Base-by-base conservation (phyloP, 2,888 invertebrate species). In the Cinara cedri region DNA sequence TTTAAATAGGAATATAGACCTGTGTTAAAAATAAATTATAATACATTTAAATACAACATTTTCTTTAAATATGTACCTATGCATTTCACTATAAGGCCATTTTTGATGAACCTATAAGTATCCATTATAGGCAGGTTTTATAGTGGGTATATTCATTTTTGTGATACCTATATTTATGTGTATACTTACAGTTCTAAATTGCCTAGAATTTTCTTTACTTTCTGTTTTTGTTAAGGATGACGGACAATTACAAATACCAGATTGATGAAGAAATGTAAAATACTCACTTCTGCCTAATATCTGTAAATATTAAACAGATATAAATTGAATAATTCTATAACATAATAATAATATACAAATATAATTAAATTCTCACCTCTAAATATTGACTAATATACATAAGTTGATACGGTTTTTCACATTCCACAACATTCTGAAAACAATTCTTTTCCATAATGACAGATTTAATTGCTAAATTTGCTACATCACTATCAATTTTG, bases 241-340 rank as follows among this genome's bases (percentile, higher is more conserved):
- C 55, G 51, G 1, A 60, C 70, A 78, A 26, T 78, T 46, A 4
- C 70, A 78, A n/a, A n/a, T 42, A 19, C 49, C 49, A 24, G 57
- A 57, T 51, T 78, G 57, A 51, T 70, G 78, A 51, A 60, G 57
- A 60, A 78, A 78, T 46, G 34, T 34, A 44, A 78, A 78, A n/a
- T 70, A 78, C 8, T 78, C 78, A 60, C 78, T 78, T 68, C 60
- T 68, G 0, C 78, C 78, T 42, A 78, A 78, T 60, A 78, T 78
- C 78, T 78, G 19, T 57, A 26, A 46, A 55, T 46, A 57, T 60
- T 60, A 19, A 57, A 26, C 34, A 11, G 24, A 19, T 26, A 57
- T 8, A 46, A 19, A 66, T 42, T 8, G 9, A 44, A 65, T 62
- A 0, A 1, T 42, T 34, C 24, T 60, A 57, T 21, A n/a, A n/a